Evolutionary conservation across 1,140 invertebrate species (phyloP), one percentile per base, ranked within the genome.

Genomic region (Brachionus rubens): DNA sequence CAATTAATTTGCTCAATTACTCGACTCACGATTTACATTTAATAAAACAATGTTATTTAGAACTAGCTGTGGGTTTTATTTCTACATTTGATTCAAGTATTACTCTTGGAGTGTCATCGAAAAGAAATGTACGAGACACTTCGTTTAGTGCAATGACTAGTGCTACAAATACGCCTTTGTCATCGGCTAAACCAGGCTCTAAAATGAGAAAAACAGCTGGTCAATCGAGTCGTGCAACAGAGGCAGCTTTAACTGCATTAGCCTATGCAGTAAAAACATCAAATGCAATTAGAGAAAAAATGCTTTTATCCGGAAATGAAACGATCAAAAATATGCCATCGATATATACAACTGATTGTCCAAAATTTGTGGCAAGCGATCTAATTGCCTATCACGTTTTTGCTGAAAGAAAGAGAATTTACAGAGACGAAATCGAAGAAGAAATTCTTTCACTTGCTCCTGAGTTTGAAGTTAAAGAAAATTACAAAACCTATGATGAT

Each of bases 401-500:
- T 40, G 68, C 68, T 19, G 68, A 72, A 9, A 48, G 68, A 72
- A 36, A 19, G 12, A 19, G 46, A 48, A 16, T 50, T 10, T 72
- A 6, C 24, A 36, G 68, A 54, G 68, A 72, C 16, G 68, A 72
- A 12, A 72, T 72, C 14, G 68, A 72, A 41, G 50, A 72, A 16
- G 68, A 72, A 36, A 4, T 72, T 28, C 41, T 72, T 12, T 50
- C 68, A n/a, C 68, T 72, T 3, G 68, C 68, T 1, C 68, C 68
- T 19, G 46, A 72, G 7, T 72, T 72, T 28, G 68, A 72, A 19
- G 6, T 54, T 0, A 72, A 50, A 33, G 47, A 48, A 50, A 28
- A 72, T 12, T 72, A 48, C n/a, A 72, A 48, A 72, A 28, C 43
- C 16, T 72, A 72, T n/a, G 68, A 72, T 33, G 68, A 72, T 10